phyloP scores from a whole-genome alignment of 2,113 vertebrate species.

The Misgurnus mizolepis region DNA sequence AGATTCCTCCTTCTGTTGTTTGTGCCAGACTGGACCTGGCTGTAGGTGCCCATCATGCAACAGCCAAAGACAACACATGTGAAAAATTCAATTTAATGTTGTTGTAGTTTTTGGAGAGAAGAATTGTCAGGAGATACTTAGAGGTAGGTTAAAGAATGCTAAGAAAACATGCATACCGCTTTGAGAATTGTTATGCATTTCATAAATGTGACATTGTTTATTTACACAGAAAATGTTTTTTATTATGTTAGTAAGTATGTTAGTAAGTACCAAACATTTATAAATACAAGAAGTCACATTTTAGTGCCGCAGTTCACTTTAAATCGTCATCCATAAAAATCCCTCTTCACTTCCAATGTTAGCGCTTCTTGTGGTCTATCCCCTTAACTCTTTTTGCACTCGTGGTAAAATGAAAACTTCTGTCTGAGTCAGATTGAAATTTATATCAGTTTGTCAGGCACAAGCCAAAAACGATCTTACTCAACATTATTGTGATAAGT shows the following conservation, averaged over 20 bases:
- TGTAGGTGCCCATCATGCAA: constrained; percentile 56
- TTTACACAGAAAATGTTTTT: not conserved
- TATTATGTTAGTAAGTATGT: not conserved
- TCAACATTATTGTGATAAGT: constrained; percentile 80
- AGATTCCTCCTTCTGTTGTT: constrained; percentile 73
- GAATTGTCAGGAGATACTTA: not conserved
- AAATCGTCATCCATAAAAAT: constrained; percentile 46
- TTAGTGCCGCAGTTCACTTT: not conserved
- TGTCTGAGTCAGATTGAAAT: constrained; percentile 77
- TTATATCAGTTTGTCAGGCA: constrained; percentile 78
- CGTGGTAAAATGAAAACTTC: constrained; percentile 79
- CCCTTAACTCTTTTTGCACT: constrained; percentile 67
- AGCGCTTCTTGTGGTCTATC: constrained; percentile 55
- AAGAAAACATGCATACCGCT: not conserved
- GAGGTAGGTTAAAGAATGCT: not conserved
- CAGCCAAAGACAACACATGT: not conserved
- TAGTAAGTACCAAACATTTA: not conserved
- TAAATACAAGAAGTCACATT: not conserved
- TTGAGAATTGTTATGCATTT: not conserved
- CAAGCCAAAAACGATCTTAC: constrained; percentile 76
- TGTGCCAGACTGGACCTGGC: constrained; percentile 73
- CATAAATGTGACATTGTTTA: not conserved
- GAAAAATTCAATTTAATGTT: not conserved
- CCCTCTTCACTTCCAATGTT: constrained; percentile 48
- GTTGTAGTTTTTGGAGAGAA: not conserved